Evolutionary conservation across 2,797 vertebrate species (phyloP).

Genomic region (Tiaroga cobitis): DNA sequence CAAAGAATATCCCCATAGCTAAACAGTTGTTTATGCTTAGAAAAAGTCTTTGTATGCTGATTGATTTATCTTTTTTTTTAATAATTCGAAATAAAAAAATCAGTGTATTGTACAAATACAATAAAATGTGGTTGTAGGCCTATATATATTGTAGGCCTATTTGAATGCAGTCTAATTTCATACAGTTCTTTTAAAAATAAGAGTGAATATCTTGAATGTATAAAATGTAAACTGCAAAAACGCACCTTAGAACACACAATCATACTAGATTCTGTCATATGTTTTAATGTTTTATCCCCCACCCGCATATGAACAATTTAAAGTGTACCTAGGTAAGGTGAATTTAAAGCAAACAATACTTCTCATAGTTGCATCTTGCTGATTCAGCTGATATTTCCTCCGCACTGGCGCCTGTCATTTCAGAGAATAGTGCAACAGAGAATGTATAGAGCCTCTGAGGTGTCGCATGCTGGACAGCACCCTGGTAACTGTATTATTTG

Average conservation of each 20-base stretch:
- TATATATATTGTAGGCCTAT: no score
- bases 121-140: no score
- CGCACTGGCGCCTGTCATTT: slow-evolving; percentile 15
- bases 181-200: background rate
- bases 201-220: background rate
- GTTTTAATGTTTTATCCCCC: background rate
- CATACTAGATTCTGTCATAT: background rate
- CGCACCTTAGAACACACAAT: background rate
- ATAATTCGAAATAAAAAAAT: no score
- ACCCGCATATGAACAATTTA: background rate
- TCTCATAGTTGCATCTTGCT: slow-evolving; percentile 12
- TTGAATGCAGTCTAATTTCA: no score
- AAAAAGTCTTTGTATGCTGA: background rate
- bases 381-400: slow-evolving; percentile 34
- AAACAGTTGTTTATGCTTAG: background rate
- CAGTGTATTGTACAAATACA: no score
- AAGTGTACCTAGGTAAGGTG: background rate
- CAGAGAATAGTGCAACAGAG: slow-evolving; percentile 17
- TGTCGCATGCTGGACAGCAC: slow-evolving; percentile 2
- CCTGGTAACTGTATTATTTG: slow-evolving; percentile 3
- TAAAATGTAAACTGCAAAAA: background rate
- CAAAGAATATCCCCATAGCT: background rate
- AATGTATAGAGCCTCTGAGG: slow-evolving; percentile 15
- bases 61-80: background rate
- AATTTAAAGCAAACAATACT: slow-evolving; percentile 24